Conservation (phyloP, 1,140 invertebrate genomes). For the Mactra quadrangularis region DNA sequence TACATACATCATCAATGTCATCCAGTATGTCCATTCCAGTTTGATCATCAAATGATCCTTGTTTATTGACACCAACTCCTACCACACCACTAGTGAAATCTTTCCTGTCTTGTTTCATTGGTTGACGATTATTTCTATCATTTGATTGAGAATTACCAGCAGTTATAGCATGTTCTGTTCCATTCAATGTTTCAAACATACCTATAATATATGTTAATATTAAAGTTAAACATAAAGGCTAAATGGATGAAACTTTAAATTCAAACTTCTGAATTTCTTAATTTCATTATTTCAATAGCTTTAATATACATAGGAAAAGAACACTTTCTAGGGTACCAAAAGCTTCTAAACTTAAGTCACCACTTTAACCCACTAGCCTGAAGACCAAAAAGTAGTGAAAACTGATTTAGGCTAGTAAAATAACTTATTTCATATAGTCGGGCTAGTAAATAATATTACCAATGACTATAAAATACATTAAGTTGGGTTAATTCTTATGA, state of each 20-base stretch:
- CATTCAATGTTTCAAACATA: conserved; percentile 74
- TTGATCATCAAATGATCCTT: conserved; percentile 71
- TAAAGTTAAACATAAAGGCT: background rate
- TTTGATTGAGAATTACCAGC: conserved; percentile 68
- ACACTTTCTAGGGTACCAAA: background rate
- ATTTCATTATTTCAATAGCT: background rate
- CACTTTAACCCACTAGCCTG: too few species aligned
- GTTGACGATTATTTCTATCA: conserved; percentile 63
- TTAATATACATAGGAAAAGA: background rate
- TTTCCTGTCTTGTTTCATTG: conserved; percentile 64
- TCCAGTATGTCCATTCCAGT: conserved; percentile 64
- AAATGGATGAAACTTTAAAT: background rate
- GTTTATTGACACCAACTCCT: conserved; percentile 67
- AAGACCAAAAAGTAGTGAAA: too few species aligned
- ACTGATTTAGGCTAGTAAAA: too few species aligned
- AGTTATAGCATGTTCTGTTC: conserved; percentile 68
- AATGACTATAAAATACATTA: too few species aligned
- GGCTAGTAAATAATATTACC: too few species aligned
- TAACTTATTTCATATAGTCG: too few species aligned
- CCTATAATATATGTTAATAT: conserved; percentile 64
- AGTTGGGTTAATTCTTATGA: too few species aligned
- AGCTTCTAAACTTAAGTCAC: too few species aligned
- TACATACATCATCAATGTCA: conserved; percentile 72
- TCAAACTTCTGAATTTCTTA: background rate
- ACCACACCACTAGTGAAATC: conserved; percentile 72